phyloP scores from a whole-genome alignment of 1,140 invertebrate genomes.

The Dysdera silvatica region DNA sequence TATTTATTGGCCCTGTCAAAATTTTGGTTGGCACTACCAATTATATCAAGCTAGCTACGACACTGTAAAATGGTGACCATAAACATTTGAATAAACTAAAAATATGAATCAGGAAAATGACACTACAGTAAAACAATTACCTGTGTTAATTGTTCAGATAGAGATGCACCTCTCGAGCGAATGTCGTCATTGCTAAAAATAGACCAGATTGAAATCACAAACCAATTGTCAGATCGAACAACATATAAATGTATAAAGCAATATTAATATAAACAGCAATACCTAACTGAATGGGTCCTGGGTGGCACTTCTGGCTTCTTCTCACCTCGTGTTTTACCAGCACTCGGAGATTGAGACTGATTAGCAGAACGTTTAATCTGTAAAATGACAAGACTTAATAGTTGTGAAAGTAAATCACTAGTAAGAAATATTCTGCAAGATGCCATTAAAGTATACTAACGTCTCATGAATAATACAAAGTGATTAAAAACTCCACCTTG shows the following conservation, averaged over 20 bases:
- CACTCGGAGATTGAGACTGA: constrained; percentile 18
- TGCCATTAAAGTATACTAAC: too few species aligned
- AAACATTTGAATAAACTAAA: not conserved
- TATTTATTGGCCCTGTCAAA: too few species aligned
- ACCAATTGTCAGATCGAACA: not conserved
- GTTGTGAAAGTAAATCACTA: too few species aligned
- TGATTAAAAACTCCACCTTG: too few species aligned
- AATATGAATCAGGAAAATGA: not conserved
- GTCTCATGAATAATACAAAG: too few species aligned
- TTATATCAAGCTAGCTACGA: too few species aligned
- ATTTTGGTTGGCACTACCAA: too few species aligned
- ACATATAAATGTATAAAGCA: not conserved
- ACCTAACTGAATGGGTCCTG: constrained; percentile 6
- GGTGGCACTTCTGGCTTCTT: constrained; percentile 21
- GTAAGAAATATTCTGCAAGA: too few species aligned
- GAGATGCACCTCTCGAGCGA: constrained; percentile 22
- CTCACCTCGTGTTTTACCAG: constrained; percentile 1
- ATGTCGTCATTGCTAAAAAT: constrained; percentile 23
- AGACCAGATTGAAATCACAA: not conserved
- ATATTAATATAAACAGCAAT: not conserved
- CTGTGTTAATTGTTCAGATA: constrained; percentile 30
- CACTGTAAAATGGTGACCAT: too few species aligned
- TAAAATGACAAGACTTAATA: too few species aligned
- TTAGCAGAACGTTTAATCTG: constrained; percentile 15
- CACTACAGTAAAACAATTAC: constrained; percentile 12